Conservation (phyloP, 2,113 vertebrate species). For the Cathartes aura region DNA sequence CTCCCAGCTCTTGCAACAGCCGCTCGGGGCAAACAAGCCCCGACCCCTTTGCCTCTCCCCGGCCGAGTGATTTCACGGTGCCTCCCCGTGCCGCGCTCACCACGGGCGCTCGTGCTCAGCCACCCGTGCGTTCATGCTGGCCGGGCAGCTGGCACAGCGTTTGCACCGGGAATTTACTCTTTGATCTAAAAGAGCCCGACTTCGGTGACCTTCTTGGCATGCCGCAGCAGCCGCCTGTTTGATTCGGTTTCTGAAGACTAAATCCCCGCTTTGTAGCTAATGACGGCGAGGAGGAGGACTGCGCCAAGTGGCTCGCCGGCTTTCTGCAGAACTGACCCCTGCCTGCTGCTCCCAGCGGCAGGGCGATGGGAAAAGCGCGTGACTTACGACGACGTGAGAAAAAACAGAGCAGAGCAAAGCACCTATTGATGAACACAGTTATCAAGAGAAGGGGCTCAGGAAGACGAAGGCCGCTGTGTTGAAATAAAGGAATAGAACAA, state of each 20-base stretch:
- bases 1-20: not conserved
- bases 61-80: fast-evolving
- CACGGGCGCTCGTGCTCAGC: fast-evolving
- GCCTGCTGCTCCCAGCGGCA: not conserved
- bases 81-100: fast-evolving
- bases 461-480: not conserved
- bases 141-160: fast-evolving
- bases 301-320: fast-evolving
- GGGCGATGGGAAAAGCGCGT: fast-evolving
- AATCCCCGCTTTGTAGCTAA: not conserved
- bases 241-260: not conserved
- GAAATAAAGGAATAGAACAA: not conserved
- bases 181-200: not conserved
- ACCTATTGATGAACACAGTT: not conserved
- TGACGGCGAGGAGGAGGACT: fast-evolving
- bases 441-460: not conserved
- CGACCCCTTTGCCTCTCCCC: no score
- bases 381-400: fast-evolving
- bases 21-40: fast-evolving
- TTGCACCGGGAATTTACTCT: not conserved
- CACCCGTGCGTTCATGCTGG: fast-evolving
- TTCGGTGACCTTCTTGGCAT: not conserved
- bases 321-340: not conserved
- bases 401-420: not conserved
- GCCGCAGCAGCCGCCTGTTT: not conserved